phyloP scores from a whole-genome alignment of 2,888 invertebrate genomes.

The Nephrotoma guestfalica region DNA sequence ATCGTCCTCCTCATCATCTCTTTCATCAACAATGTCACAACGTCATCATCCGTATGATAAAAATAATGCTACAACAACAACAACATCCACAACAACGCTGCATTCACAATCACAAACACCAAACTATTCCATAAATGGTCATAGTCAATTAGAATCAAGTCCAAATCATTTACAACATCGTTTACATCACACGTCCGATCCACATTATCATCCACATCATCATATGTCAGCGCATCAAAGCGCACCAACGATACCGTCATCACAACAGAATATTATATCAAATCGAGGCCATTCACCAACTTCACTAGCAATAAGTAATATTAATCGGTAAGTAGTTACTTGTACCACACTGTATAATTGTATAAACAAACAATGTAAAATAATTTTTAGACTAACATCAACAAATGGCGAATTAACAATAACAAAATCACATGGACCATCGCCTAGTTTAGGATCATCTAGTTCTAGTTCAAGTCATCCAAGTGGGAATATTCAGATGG shows the following conservation, averaged over 20 bases:
- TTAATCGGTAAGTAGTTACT: conserved; percentile 41
- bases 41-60: conserved; percentile 3
- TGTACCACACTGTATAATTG: neutral
- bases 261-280: conserved; percentile 19
- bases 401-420: conserved; percentile 73
- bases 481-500: conserved; percentile 7
- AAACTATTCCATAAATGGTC: conserved; percentile 17
- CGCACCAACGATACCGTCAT: conserved; percentile 12
- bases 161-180: conserved; percentile 10
- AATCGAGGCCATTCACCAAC: conserved; percentile 13
- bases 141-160: conserved; percentile 23
- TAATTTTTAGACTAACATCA: conserved; percentile 44
- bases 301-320: conserved; percentile 22
- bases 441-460: conserved; percentile 23
- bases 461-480: conserved; percentile 15
- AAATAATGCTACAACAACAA: neutral
- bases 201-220: conserved; percentile 26
- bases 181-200: neutral
- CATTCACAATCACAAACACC: conserved; percentile 18
- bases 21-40: conserved; percentile 7
- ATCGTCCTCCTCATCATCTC: neutral
- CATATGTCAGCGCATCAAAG: neutral
- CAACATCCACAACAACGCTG: conserved; percentile 2
- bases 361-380: neutral
- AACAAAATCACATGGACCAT: conserved; percentile 55